Evolutionary conservation across 2,888 invertebrate species (phyloP), one percentile per base, ranked within the genome.

Genomic region (Parnassius apollo): DNA sequence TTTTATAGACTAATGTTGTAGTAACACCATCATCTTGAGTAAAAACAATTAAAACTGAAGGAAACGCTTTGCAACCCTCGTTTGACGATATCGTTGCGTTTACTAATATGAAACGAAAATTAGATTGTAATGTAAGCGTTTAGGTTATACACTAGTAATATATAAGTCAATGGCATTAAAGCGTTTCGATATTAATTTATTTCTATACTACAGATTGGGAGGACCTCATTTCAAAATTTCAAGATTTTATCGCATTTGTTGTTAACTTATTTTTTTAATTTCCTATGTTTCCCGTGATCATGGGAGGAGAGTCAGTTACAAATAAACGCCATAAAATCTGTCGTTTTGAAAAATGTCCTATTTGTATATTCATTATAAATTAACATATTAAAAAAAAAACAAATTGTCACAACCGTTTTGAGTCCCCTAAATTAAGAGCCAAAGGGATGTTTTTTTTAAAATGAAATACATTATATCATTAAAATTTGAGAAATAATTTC

Each of bases 41-140:
- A 45, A 56, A 50, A 59, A 50, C 13, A 58, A 50, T 10, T 2
- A 46, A 44, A 25, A n/a, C 46, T 50, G 49, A 54, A 50, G 42
- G 62, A 57, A 66, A 66, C 67, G 65, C 68, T 35, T 35, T 4
- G 35, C 4, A 67, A 63, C 61, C 67, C 66, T 51, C 64, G 67
- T 56, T 62, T 66, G 69, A 61, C 66, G 60, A 65, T 64, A 59
- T 57, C 66, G 63, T 63, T 71, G 61, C 68, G 62, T 64, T 67
- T 62, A 70, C 71, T 69, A 69, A 65, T 69, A 69, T 67, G 72
- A 68, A 75, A 72, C 75, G 69, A 69, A 18, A 75, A 75, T 74
- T 73, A 68, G 65, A 69, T 69, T 68, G 73, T 66, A 71, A 68
- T 70, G 74, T 70, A 71, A 67, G 66, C 67, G 78, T 67, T 77